A percentile compares a stretch with the other conserved stretches of the same genome.
phyloP scores from a whole-genome alignment of 2,113 vertebrate species.

The Pteruthius melanotis region DNA sequence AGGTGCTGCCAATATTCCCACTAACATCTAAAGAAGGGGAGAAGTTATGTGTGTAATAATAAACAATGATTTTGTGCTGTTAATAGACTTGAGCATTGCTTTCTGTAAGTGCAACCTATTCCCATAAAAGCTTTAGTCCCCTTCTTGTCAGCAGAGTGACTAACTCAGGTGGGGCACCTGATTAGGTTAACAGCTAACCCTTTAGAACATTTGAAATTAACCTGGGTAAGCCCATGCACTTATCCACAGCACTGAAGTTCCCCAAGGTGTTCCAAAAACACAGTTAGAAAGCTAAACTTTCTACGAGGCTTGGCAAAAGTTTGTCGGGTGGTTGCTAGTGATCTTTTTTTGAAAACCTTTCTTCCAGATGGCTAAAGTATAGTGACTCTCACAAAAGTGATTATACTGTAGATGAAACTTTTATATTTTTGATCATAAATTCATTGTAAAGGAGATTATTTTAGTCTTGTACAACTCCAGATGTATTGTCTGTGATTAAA shows the following conservation, averaged over 20 bases:
- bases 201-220: background rate
- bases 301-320: background rate
- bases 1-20: background rate
- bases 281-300: background rate
- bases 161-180: background rate
- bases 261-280: background rate
- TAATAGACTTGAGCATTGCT: background rate
- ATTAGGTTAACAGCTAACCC: background rate
- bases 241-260: background rate
- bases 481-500: background rate
- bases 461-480: background rate
- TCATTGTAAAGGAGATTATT: background rate
- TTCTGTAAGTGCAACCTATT: background rate
- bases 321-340: background rate
- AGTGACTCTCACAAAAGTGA: background rate
- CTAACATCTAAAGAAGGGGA: background rate
- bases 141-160: background rate
- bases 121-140: background rate
- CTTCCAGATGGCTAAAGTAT: background rate
- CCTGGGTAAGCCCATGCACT: fast-evolving
- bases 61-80: background rate
- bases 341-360: background rate
- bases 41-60: background rate
- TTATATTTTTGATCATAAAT: background rate
- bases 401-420: background rate